Conservation (phyloP, 2,888 invertebrate species). For the Lacanobia oleracea region DNA sequence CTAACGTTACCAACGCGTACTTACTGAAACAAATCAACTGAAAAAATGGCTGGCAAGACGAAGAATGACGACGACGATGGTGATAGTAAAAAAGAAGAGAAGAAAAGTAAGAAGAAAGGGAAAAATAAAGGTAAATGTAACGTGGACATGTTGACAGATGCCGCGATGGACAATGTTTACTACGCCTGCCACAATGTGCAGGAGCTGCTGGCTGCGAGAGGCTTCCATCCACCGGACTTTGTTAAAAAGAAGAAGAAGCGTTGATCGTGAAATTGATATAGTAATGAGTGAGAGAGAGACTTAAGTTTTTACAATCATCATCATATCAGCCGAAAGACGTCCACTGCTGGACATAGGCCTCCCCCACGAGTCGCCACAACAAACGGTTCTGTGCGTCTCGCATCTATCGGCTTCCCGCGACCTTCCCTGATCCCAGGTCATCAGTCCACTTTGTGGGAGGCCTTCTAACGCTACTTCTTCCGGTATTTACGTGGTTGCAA, state of each 20-base stretch:
- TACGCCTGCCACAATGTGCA: conserved; percentile 98
- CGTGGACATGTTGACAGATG: conserved; percentile 96
- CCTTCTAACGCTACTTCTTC: no score
- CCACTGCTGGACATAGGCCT: no score
- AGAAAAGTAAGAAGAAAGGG: conserved; percentile 89
- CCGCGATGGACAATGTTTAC: conserved; percentile 98
- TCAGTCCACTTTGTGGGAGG: no score
- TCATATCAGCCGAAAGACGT: no score
- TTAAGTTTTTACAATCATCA: no score
- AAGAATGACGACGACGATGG: conserved; percentile 87
- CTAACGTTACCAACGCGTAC: conserved; percentile 44
- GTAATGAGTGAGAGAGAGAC: no score
- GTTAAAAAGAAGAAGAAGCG: conserved; percentile 97
- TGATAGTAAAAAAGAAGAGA: conserved; percentile 86
- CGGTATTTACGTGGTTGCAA: no score
- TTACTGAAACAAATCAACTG: conserved; percentile 16
- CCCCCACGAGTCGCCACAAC: no score
- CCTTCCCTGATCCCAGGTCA: no score
- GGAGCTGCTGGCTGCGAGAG: conserved; percentile 95
- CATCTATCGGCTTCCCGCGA: no score
- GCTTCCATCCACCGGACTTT: conserved; percentile 97
- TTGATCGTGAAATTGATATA: background rate
- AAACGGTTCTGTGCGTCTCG: no score
- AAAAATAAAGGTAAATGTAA: conserved; percentile 92
- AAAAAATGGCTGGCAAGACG: conserved; percentile 81